Evolutionary conservation across 2,888 invertebrate genomes (phyloP), one percentile per base, ranked within the genome.

Genomic region (Tetrapedia diversipes): DNA sequence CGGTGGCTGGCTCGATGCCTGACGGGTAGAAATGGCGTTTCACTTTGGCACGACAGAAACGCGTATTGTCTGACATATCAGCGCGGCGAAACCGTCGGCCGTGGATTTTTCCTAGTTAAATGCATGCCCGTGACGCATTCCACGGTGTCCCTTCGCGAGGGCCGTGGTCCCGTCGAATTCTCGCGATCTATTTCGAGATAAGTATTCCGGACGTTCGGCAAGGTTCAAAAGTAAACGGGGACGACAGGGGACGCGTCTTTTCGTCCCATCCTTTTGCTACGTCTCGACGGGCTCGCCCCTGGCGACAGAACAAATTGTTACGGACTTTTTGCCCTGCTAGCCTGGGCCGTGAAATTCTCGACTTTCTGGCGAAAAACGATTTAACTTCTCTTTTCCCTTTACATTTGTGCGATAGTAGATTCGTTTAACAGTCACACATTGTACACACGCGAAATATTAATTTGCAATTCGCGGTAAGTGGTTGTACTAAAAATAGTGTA

Each of bases 161-260:
- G 65, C 34, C 61, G 49, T 61, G 2, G 51, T 74, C 73, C 29
- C 80, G 43, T 67, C 56, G 72, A 69, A 79, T 81, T 77, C 79
- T 76, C 69, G 61, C 75, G 75, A 77, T 82, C 77, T 87, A 84
- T 86, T 86, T 86, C 77, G 84, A 84, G 82, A 86, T 85, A 81
- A 86, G 85, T 83, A 86, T 83, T 82, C 86, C 69, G 80, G 76
- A 83, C 80, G 78, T 80, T 80, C 74, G 65, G 73, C 73, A 53
- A 60, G 67, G 19, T 56, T 64, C 54, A 22, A 34, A 65, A 70
- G 65, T 56, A 45, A 14, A 34, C 32, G 16, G 22, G 45, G 43
- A 67, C 41, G 47, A 41, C 51, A 60, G 59, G 34, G 61, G 60
- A 60, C 53, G 59, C 64, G 65, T 49, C 53, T 63, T 63, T 45